Evolutionary conservation across 2,113 vertebrate species (phyloP).

Genomic region (Sigmodon hispidus): DNA sequence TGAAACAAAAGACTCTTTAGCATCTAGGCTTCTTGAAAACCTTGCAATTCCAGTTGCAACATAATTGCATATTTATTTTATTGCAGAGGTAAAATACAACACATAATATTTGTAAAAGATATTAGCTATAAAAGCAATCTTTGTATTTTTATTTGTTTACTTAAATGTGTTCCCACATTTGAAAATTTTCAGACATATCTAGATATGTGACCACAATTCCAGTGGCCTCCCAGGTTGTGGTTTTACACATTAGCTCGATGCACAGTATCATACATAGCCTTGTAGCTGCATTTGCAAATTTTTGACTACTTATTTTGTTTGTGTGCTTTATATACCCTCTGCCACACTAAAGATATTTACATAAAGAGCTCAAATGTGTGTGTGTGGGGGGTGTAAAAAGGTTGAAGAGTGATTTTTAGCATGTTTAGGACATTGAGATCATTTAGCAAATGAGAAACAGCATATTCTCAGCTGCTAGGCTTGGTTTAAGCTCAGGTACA

Average conservation of each 20-base stretch:
- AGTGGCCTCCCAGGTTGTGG: not conserved
- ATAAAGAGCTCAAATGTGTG: not conserved
- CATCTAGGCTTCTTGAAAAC: not conserved
- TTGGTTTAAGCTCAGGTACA: not conserved
- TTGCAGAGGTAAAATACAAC: constrained; percentile 14
- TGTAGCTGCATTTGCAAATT: not conserved
- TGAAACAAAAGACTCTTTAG: not conserved
- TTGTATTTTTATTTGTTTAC: constrained; percentile 11
- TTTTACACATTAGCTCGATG: not conserved
- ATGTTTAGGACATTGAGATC: not conserved
- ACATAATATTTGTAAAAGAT: not conserved
- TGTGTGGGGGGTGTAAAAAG: not conserved
- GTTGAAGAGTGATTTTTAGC: not conserved
- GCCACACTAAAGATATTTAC: not conserved
- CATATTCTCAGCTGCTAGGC: not conserved
- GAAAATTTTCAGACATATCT: not conserved
- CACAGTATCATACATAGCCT: not conserved
- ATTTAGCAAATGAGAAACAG: not conserved
- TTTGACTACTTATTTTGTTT: not conserved
- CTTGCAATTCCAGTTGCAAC: not conserved
- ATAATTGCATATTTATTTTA: constrained; percentile 42
- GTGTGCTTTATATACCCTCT: not conserved
- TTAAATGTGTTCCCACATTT: not conserved
- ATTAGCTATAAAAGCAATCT: not conserved
- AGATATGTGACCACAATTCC: not conserved